A percentile compares a stretch with the other conserved stretches of the same genome.
Conservation (phyloP, 2,113 vertebrate genomes). For the Ranitomeya variabilis region DNA sequence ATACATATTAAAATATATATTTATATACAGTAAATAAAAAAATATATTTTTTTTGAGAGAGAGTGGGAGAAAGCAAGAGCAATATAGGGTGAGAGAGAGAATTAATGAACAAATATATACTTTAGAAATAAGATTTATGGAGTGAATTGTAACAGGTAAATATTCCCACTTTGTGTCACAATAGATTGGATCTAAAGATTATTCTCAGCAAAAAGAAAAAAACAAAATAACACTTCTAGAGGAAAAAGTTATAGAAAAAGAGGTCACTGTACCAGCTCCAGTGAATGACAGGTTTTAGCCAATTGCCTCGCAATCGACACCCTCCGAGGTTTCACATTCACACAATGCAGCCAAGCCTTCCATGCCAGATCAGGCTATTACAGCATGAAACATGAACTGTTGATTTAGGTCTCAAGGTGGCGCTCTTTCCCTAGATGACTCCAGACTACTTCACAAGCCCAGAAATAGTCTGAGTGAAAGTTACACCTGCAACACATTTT, state of each 20-base stretch:
- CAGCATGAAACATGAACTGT: neutral
- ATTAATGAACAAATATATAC: too few relatives aligned
- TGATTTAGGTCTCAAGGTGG: conserved; percentile 77
- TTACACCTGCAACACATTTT: conserved; percentile 71
- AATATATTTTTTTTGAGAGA: too few relatives aligned
- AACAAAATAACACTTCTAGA: neutral
- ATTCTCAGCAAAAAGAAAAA: neutral
- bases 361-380: conserved; percentile 12
- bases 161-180: neutral
- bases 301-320: conserved; percentile 18
- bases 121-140: neutral
- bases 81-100: too few relatives aligned
- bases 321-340: conserved; percentile 12
- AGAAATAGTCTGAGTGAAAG: conserved; percentile 64
- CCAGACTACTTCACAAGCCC: conserved; percentile 45
- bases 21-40: too few relatives aligned
- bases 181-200: neutral
- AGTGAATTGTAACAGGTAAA: neutral
- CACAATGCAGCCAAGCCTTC: conserved; percentile 7
- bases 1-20: too few relatives aligned
- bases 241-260: neutral
- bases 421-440: conserved; percentile 73
- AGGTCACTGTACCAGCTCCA: neutral
- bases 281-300: conserved; percentile 27
- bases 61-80: too few relatives aligned